Evolutionary conservation across 1,140 invertebrate genomes (phyloP).

Genomic region (Drosophila pallidifrons): DNA sequence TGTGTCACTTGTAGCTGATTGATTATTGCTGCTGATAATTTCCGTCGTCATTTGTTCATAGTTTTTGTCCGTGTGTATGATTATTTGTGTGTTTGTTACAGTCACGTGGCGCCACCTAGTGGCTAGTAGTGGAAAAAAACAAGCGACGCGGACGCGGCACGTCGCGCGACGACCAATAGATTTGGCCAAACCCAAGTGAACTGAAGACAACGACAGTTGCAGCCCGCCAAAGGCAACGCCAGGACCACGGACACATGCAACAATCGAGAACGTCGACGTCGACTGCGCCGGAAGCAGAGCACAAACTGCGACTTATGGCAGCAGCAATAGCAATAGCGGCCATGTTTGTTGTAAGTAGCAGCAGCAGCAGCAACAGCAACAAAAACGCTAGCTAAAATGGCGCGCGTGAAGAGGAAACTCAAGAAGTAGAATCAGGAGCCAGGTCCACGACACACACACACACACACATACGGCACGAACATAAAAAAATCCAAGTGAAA

Average conservation of each 20-base stretch:
- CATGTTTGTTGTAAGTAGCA: constrained; percentile 80
- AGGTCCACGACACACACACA: constrained; percentile 46
- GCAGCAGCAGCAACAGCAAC: constrained; percentile 36
- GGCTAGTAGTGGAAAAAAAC: constrained; percentile 21
- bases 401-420: constrained; percentile 79
- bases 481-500: constrained; percentile 79
- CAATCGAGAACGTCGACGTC: constrained; percentile 55
- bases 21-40: constrained; percentile 12
- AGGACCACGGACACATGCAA: constrained; percentile 69
- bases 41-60: not conserved
- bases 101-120: constrained; percentile 61
- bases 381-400: constrained; percentile 65
- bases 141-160: constrained; percentile 59
- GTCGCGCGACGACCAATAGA: constrained; percentile 75
- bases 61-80: not conserved
- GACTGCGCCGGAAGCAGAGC: constrained; percentile 54
- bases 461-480: constrained; percentile 44
- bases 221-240: constrained; percentile 72
- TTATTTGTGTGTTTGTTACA: constrained; percentile 2
- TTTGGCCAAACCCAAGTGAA: constrained; percentile 76
- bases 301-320: constrained; percentile 69
- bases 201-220: constrained; percentile 79
- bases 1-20: constrained; percentile 2
- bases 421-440: constrained; percentile 69
- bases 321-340: constrained; percentile 27